Evolutionary conservation across 1,140 invertebrate genomes (phyloP).

Genomic region (Anadara kagoshimensis): DNA sequence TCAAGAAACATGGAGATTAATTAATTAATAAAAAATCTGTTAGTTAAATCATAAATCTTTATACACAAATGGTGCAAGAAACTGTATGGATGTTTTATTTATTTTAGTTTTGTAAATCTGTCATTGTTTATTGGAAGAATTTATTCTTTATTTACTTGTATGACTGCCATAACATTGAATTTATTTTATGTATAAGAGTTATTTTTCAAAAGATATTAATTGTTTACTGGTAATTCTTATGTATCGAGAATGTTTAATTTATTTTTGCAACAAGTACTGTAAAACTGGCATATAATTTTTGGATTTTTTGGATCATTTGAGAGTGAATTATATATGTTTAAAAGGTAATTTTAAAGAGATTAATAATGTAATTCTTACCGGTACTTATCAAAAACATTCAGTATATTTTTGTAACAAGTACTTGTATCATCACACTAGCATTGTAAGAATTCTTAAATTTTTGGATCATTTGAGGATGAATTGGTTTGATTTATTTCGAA

Average conservation of each 20-base stretch:
- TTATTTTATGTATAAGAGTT: background rate
- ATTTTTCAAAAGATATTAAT: background rate
- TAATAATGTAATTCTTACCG: too few species aligned
- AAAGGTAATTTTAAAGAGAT: too few species aligned
- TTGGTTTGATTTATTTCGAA: too few species aligned
- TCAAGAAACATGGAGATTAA: slow-evolving; percentile 68
- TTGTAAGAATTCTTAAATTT: background rate
- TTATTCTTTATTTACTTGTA: background rate
- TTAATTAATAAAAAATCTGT: background rate
- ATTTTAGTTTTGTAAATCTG: background rate
- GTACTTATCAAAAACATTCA: too few species aligned
- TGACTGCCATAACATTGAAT: background rate
- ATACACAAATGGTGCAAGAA: background rate
- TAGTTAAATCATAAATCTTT: background rate
- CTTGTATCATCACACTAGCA: too few species aligned
- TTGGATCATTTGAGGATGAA: background rate
- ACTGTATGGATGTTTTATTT: slow-evolving; percentile 1
- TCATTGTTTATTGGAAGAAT: background rate
- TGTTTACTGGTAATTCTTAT: too few species aligned
- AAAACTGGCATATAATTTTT: too few species aligned
- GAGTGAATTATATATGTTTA: too few species aligned
- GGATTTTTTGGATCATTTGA: too few species aligned
- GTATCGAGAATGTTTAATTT: background rate
- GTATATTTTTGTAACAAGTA: too few species aligned
- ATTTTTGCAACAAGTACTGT: slow-evolving; percentile 1